A percentile compares a stretch with the other conserved stretches of the same genome.
Conservation (phyloP, 2,797 vertebrate genomes). For the Cuculus canorus region DNA sequence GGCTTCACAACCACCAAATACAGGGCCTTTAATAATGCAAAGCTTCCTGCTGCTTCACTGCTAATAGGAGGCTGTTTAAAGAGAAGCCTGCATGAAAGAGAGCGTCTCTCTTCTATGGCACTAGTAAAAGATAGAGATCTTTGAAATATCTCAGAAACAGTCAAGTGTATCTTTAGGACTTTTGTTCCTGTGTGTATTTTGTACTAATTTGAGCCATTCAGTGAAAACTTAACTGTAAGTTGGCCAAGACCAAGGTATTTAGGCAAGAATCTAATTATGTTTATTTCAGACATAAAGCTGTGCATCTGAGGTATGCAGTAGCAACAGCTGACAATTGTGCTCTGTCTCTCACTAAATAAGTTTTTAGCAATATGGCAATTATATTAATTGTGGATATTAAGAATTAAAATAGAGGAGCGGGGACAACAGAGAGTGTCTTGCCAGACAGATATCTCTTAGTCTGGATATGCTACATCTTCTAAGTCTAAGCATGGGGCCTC, state of each 20-base stretch:
- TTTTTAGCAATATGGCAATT: not conserved
- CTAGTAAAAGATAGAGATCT: not conserved
- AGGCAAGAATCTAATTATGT: not conserved
- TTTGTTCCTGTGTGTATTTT: not conserved
- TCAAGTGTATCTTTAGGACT: not conserved
- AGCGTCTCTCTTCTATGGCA: not conserved
- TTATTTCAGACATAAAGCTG: not conserved
- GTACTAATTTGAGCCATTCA: not conserved
- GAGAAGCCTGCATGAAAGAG: not conserved
- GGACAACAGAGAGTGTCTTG: not conserved
- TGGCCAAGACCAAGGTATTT: not conserved
- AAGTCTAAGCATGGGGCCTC: not conserved
- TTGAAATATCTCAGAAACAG: not conserved
- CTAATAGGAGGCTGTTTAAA: not conserved
- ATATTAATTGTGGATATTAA: not conserved
- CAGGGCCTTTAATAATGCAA: not conserved
- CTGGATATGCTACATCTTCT: not conserved
- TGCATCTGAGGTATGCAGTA: not conserved
- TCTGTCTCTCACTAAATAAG: not conserved
- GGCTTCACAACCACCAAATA: not conserved
- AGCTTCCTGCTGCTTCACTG: not conserved
- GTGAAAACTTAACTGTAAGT: not conserved
- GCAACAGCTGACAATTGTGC: not conserved
- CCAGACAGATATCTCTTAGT: not conserved
- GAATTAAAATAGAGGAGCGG: not conserved